Percentiles rank a stretch among this genome's conserved stretches.
Conservation (phyloP, 2,797 vertebrate genomes). For the Eospalax fontanierii region DNA sequence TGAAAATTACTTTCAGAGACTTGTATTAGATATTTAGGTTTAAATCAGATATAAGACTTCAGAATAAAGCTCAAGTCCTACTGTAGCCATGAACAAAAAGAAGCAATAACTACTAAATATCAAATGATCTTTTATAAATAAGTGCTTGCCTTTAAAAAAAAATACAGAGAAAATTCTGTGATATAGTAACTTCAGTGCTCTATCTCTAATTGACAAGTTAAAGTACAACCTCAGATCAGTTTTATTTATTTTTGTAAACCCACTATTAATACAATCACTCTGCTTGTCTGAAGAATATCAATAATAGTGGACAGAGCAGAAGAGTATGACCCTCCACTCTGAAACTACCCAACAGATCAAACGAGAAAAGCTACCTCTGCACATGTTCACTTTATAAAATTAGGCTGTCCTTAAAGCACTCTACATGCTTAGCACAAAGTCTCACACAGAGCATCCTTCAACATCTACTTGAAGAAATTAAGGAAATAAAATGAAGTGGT, state of each 20-base stretch:
- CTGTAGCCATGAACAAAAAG: conserved; percentile 37
- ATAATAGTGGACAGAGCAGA: not conserved
- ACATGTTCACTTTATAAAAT: not conserved
- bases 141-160: conserved; percentile 49
- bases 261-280: not conserved
- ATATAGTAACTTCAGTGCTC: conserved; percentile 5
- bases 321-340: not conserved
- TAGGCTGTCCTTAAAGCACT: not conserved
- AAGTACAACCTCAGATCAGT: not conserved
- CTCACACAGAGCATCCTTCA: not conserved
- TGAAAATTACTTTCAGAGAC: conserved; percentile 65
- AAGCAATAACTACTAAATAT: conserved; percentile 39
- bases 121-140: conserved; percentile 45
- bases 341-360: not conserved
- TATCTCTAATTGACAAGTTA: conserved; percentile 37
- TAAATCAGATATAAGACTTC: conserved; percentile 49
- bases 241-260: not conserved
- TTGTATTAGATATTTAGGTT: conserved; percentile 28
- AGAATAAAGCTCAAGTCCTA: conserved; percentile 58
- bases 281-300: conserved; percentile 22
- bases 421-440: not conserved
- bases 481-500: conserved; percentile 53
- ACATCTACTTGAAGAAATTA: conserved; percentile 20
- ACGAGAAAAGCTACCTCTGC: not conserved
- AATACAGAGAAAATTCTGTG: conserved; percentile 41